Evolutionary conservation across 2,888 invertebrate genomes (phyloP).

Genomic region (Habroteleia sp.): DNA sequence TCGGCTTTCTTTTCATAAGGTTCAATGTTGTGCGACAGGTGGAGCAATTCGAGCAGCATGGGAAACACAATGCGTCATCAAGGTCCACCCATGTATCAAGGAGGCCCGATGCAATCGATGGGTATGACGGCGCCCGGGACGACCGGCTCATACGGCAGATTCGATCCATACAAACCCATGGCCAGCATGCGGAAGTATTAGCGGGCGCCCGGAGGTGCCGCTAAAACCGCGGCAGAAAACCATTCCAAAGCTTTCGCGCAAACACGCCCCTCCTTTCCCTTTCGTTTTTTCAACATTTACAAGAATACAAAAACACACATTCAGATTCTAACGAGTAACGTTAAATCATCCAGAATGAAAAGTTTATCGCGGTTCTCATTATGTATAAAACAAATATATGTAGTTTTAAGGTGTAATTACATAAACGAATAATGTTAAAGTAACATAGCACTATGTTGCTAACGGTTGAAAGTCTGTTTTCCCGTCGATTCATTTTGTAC

Average conservation of each 20-base stretch:
- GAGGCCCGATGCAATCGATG: constrained; percentile 78
- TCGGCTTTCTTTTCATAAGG: constrained; percentile 61
- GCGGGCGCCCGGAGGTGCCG: constrained; percentile 32
- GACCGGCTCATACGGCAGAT: constrained; percentile 76
- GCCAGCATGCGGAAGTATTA: constrained; percentile 79
- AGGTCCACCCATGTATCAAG: constrained; percentile 78
- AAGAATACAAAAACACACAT: neutral
- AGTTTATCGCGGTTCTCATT: constrained; percentile 33
- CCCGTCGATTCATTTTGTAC: constrained; percentile 21
- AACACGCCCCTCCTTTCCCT: constrained; percentile 2
- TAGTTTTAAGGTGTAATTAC: constrained; percentile 45
- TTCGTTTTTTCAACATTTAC: too few relatives aligned
- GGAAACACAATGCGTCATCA: constrained; percentile 77
- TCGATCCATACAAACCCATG: constrained; percentile 79
- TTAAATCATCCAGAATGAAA: constrained; percentile 16
- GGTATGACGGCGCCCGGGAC: constrained; percentile 77
- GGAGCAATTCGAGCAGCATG: constrained; percentile 79
- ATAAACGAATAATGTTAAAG: constrained; percentile 9
- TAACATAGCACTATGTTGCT: constrained; percentile 20
- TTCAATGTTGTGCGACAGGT: constrained; percentile 64
- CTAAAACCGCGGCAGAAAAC: constrained; percentile 11
- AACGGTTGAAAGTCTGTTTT: neutral
- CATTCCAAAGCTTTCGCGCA: constrained; percentile 51
- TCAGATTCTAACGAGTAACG: neutral
- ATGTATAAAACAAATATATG: constrained; percentile 36